phyloP scores from a whole-genome alignment of 2,797 vertebrate species.

The Pristis pectinata region DNA sequence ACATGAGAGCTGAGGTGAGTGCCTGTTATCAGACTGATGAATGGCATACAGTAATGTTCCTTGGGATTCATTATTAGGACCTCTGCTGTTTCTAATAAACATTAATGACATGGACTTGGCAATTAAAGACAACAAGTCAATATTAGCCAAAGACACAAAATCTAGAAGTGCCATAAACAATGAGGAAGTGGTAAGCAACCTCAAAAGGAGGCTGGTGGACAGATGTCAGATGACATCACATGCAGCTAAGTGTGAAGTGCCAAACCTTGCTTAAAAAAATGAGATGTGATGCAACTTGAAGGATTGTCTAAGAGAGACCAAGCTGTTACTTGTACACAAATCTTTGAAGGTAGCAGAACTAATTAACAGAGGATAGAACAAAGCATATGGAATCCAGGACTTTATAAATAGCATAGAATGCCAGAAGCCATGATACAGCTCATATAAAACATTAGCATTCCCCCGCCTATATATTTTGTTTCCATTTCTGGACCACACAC shows the following conservation, averaged over 20 bases:
- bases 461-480: no score
- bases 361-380: no score
- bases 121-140: no score
- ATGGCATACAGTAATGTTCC: neutral
- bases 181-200: neutral
- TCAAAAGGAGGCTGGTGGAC: neutral
- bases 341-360: no score
- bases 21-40: neutral
- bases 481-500: no score
- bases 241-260: neutral
- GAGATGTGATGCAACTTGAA: neutral
- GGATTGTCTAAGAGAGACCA: neutral
- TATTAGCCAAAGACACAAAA: neutral
- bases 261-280: neutral
- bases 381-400: no score
- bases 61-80: no score
- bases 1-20: neutral
- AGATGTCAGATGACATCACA: neutral
- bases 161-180: neutral
- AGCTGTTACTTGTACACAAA: neutral
- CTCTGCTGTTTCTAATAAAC: no score
- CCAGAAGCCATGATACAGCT: no score
- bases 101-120: no score
- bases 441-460: no score
- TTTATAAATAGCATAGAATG: no score